These are phyloP conservation scores for Sebastes vulpes DNA, from an alignment of 2,797 vertebrate genomes.

Conservation along the genomic window DNA sequence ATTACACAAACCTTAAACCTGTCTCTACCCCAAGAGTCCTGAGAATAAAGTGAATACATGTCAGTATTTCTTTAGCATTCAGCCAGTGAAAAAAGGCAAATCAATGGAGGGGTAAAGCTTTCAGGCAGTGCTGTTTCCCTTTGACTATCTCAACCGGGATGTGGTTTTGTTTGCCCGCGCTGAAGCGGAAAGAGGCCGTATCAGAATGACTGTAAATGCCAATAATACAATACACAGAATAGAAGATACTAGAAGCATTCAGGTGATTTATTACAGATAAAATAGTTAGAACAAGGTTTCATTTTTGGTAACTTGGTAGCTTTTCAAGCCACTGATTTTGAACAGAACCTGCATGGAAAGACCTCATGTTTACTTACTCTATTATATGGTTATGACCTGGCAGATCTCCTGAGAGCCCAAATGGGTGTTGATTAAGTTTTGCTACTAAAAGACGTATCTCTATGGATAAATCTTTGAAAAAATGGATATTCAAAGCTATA, in stretches of 20 bases:
- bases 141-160: not conserved
- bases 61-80: not conserved
- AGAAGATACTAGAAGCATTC: not conserved
- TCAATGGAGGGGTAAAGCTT: not conserved
- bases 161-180: not conserved
- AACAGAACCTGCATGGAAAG: not conserved
- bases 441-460: not conserved
- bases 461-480: not conserved
- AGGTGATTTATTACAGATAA: not conserved
- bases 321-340: not conserved
- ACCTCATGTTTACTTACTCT: not conserved
- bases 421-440: not conserved
- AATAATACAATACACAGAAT: not conserved
- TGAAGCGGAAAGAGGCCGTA: slow-evolving; percentile 5
- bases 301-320: not conserved
- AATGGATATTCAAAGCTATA: not conserved
- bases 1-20: not conserved
- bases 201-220: slow-evolving; percentile 11
- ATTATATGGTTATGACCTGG: not conserved
- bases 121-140: not conserved
- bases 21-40: not conserved
- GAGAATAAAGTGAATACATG: not conserved
- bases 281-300: not conserved
- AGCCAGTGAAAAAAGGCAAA: not conserved
- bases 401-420: not conserved